Conservation (phyloP, 2,797 vertebrate genomes). For the Telmatherina bonti region DNA sequence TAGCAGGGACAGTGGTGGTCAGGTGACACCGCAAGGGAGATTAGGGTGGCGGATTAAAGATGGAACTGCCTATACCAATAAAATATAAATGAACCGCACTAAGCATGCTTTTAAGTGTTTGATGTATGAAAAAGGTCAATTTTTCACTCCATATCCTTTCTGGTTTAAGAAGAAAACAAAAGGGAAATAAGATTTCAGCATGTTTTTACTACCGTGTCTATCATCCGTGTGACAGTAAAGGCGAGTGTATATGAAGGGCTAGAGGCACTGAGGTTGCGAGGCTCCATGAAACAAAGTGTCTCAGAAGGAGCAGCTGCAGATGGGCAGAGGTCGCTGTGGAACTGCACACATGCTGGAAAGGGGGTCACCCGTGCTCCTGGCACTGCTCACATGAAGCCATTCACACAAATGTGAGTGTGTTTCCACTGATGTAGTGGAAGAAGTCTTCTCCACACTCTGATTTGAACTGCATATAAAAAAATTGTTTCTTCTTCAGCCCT, state of each 20-base stretch:
- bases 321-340: constrained; percentile 53
- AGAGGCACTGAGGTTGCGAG: constrained; percentile 72
- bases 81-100: constrained; percentile 23
- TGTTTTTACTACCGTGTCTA: constrained; percentile 11
- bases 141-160: constrained; percentile 21
- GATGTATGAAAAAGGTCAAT: constrained; percentile 23
- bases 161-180: constrained; percentile 14
- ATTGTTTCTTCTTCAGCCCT: constrained; percentile 57
- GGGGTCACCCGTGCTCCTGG: constrained; percentile 64
- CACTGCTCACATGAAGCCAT: constrained; percentile 50
- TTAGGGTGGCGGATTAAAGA: constrained; percentile 4
- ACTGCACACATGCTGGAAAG: constrained; percentile 44
- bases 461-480: constrained; percentile 73
- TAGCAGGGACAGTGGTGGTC: constrained; percentile 15
- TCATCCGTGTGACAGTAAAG: constrained; percentile 22
- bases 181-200: constrained; percentile 19
- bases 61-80: constrained; percentile 19
- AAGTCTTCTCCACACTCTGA: constrained; percentile 58
- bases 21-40: constrained; percentile 35
- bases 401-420: constrained; percentile 53
- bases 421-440: constrained; percentile 53
- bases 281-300: constrained; percentile 47
- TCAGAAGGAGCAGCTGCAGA: constrained; percentile 38
- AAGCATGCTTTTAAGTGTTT: constrained; percentile 5
- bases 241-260: constrained; percentile 19